A percentile compares a stretch with the other conserved stretches of the same genome.
These are phyloP conservation scores for Orientallactaga sibirica DNA, from an alignment of 2,797 vertebrate genomes.

Conservation along the genomic window DNA sequence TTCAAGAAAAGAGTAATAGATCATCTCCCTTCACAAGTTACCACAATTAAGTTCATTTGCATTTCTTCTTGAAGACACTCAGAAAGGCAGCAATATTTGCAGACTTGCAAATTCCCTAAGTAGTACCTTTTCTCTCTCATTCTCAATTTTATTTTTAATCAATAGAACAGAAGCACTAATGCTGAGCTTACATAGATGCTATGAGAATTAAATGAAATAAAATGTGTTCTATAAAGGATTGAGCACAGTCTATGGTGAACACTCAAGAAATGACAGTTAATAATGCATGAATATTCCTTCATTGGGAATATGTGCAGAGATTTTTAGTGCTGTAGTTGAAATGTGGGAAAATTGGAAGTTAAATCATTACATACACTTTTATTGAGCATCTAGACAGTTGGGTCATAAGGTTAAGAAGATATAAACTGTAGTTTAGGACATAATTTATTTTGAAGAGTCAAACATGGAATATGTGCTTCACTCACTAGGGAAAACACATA, in stretches of 20 bases:
- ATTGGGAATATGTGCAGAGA: neutral
- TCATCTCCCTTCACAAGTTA: neutral
- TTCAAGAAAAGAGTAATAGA: neutral
- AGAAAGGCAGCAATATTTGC: neutral
- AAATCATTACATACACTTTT: neutral
- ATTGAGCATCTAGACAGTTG: neutral
- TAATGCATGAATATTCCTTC: neutral
- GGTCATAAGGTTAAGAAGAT: neutral
- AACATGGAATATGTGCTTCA: neutral
- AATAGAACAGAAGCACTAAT: conserved; percentile 22
- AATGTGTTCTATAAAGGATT: neutral
- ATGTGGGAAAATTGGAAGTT: neutral
- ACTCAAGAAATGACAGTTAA: neutral
- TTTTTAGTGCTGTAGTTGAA: neutral
- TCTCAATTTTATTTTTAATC: conserved; percentile 27
- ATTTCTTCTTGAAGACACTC: neutral
- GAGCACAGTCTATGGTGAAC: neutral
- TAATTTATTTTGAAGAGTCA: neutral
- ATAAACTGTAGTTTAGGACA: neutral
- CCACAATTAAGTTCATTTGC: neutral
- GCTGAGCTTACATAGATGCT: neutral
- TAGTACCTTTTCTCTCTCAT: neutral
- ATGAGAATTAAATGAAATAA: conserved; percentile 5
- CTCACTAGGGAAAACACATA: neutral
- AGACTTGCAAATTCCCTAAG: neutral